Percentiles rank a stretch among this genome's conserved stretches.
These are phyloP conservation scores for Sylvilagus bachmani DNA, from an alignment of 2,113 vertebrate species.

Conservation along the genomic window DNA sequence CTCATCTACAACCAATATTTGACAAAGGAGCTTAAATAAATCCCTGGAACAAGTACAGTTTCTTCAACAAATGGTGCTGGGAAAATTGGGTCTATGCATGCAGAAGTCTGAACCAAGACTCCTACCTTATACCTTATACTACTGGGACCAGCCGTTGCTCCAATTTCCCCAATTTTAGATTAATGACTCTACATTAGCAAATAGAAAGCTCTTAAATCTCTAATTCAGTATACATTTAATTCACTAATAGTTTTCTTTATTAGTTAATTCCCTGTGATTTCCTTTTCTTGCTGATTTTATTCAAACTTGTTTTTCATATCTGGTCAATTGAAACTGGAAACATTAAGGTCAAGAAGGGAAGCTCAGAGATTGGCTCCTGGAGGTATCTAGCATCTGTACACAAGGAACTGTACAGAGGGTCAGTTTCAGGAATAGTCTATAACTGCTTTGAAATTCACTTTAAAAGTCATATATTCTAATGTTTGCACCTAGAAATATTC, in stretches of 20 bases:
- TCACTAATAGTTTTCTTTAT: not conserved
- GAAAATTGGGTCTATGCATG: no score
- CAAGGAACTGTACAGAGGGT: no score
- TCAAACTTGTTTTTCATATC: not conserved
- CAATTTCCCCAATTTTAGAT: not conserved
- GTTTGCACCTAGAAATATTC: not conserved
- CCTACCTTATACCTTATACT: no score
- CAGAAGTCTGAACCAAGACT: no score
- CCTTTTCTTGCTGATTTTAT: not conserved
- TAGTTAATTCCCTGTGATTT: not conserved
- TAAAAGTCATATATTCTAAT: not conserved
- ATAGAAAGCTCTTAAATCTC: not conserved
- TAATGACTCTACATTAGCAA: slow-evolving; percentile 26
- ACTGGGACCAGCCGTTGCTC: no score
- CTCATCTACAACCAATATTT: no score
- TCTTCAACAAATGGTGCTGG: no score
- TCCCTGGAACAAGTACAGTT: no score
- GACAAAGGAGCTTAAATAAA: no score
- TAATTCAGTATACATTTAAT: not conserved
- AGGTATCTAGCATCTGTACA: not conserved
- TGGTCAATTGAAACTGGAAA: slow-evolving; percentile 26
- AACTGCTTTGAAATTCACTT: not conserved
- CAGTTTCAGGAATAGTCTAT: not conserved
- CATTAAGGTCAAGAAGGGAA: not conserved
- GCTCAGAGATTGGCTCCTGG: not conserved